Conservation (phyloP, 2,888 invertebrate species). For the Eueremaeus valkanovi region DNA sequence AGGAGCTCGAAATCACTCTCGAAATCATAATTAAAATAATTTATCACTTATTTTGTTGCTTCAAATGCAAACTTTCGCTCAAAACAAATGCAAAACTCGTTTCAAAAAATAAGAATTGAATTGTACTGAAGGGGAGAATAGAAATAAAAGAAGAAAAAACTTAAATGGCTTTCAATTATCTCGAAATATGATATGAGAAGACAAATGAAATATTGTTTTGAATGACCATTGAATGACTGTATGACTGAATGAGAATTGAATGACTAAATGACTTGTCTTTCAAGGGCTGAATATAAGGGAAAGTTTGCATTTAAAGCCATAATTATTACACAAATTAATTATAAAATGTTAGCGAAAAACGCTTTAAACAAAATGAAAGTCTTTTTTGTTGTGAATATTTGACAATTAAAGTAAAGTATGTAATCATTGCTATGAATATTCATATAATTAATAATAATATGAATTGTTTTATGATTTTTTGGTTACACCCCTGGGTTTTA, state of each 20-base stretch:
- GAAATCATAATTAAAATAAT: neutral
- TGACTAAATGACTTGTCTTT: neutral
- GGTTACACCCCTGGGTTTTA: conserved; percentile 69
- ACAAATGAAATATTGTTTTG: neutral
- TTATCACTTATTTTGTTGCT: neutral
- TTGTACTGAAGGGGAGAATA: neutral
- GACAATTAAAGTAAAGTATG: neutral
- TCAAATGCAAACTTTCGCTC: neutral
- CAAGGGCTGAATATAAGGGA: neutral
- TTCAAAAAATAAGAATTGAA: neutral
- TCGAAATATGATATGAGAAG: no score
- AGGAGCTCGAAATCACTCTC: neutral
- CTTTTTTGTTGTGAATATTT: neutral
- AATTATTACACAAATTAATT: neutral
- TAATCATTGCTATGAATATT: neutral
- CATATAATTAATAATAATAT: neutral
- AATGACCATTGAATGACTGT: neutral
- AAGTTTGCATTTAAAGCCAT: neutral
- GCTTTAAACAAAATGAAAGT: neutral
- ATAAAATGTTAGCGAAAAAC: neutral
- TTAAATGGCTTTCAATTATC: no score
- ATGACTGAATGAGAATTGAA: neutral
- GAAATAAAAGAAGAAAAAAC: neutral
- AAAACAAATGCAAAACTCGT: neutral
- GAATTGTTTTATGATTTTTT: neutral